A percentile compares a stretch with the other conserved stretches of the same genome.
Conservation (phyloP, 1,140 invertebrate genomes). For the Ditylenchus dipsaci region DNA sequence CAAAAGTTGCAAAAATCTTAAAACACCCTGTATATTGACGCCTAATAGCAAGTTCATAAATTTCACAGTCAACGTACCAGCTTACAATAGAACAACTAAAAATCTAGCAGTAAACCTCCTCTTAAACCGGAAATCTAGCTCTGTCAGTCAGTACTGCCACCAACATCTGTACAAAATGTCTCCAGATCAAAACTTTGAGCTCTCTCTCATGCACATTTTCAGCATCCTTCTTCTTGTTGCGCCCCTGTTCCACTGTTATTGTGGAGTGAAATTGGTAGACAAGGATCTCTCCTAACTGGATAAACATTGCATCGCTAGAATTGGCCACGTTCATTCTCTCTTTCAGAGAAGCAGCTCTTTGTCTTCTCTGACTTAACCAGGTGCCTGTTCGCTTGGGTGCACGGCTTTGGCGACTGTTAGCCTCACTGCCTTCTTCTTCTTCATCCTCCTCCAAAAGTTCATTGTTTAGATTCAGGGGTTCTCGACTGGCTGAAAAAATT, state of each 20-base stretch:
- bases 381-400: background rate
- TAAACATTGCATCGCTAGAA: slow-evolving; percentile 22
- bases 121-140: slow-evolving; percentile 28
- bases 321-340: background rate
- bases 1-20: too few relatives aligned
- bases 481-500: too few relatives aligned
- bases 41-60: too few relatives aligned
- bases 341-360: background rate
- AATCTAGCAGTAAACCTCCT: too few relatives aligned
- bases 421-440: background rate
- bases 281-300: slow-evolving; percentile 46
- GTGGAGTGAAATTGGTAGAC: slow-evolving; percentile 47
- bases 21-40: too few relatives aligned
- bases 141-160: slow-evolving; percentile 39
- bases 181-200: slow-evolving; percentile 47
- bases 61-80: too few relatives aligned
- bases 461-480: too few relatives aligned
- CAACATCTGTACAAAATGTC: slow-evolving; percentile 50
- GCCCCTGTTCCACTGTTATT: slow-evolving; percentile 14
- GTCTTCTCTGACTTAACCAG: background rate
- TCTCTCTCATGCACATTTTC: slow-evolving; percentile 52
- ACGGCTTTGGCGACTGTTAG: background rate
- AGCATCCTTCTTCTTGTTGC: background rate
- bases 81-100: too few relatives aligned
- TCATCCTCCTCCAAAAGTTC: background rate